These are phyloP conservation scores for Leptodactylus fallax DNA, from an alignment of 2,797 vertebrate genomes.

Conservation along the genomic window DNA sequence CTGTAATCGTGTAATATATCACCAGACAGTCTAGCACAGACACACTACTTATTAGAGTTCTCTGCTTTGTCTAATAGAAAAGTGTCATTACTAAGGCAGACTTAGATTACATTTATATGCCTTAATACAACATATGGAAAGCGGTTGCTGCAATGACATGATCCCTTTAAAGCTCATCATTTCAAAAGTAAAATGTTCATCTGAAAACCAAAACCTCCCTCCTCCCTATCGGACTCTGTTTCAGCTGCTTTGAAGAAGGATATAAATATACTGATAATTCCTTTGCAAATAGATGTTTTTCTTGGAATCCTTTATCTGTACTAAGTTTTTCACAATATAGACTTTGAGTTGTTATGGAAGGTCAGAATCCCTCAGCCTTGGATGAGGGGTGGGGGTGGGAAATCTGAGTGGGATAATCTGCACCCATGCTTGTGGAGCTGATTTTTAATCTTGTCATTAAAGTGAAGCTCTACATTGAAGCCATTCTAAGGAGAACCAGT, in stretches of 20 bases:
- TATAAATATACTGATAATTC: constrained; percentile 10
- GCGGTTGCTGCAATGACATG: background rate
- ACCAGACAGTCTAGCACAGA: no score
- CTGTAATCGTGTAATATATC: no score
- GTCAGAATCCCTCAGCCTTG: background rate
- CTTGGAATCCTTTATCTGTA: constrained; percentile 13
- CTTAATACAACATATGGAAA: background rate
- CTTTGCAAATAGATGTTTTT: constrained; percentile 6
- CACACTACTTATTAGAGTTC: no score
- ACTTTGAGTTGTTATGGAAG: constrained; percentile 23
- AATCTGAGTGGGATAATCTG: background rate
- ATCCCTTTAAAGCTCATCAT: background rate
- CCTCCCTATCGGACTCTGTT: background rate
- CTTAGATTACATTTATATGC: background rate
- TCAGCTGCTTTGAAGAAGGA: background rate
- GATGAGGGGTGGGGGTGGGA: background rate
- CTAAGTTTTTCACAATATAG: constrained; percentile 20
- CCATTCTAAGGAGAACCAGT: background rate
- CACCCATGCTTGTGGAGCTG: background rate
- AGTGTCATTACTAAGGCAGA: no score
- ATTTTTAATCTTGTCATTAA: background rate
- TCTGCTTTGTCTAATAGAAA: no score
- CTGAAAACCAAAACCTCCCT: background rate
- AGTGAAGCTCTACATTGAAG: background rate
- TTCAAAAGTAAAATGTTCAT: background rate